A percentile compares a stretch with the other conserved stretches of the same genome.
Conservation (phyloP, 1,140 invertebrate genomes). For the Lysiphlebus fabarum region DNA sequence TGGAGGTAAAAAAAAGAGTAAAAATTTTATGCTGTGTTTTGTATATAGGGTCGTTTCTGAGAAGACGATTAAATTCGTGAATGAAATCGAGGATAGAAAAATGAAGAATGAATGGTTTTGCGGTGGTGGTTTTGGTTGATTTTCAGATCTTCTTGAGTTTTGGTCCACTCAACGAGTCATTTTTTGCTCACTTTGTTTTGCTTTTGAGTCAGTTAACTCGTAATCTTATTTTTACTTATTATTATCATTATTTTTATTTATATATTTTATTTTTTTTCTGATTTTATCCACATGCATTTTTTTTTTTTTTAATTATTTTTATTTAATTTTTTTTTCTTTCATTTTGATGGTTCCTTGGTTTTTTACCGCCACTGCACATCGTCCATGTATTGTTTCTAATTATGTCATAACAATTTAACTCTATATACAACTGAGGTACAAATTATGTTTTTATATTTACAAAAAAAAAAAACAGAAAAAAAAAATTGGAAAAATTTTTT, state of each 20-base stretch:
- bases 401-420: constrained; percentile 50
- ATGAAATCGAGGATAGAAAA: constrained; percentile 33
- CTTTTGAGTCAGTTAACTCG: not conserved
- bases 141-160: constrained; percentile 13
- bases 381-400: constrained; percentile 37
- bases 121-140: constrained; percentile 20
- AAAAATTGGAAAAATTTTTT: no score
- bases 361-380: constrained; percentile 3
- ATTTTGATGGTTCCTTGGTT: constrained; percentile 5
- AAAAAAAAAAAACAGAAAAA: no score
- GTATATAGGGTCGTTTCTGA: constrained; percentile 29
- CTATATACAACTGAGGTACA: constrained; percentile 22
- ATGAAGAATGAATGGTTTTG: constrained; percentile 31
- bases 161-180: constrained; percentile 15
- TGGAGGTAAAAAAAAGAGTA: no score
- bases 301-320: not conserved
- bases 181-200: not conserved
- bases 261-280: not conserved
- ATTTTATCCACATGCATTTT: not conserved
- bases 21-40: not conserved
- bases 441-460: no score
- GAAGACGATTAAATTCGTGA: constrained; percentile 38
- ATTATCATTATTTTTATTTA: no score
- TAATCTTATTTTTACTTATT: not conserved
- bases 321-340: constrained; percentile 3